Evolutionary conservation across 2,888 invertebrate genomes (phyloP).

Genomic region (Amiota minor): DNA sequence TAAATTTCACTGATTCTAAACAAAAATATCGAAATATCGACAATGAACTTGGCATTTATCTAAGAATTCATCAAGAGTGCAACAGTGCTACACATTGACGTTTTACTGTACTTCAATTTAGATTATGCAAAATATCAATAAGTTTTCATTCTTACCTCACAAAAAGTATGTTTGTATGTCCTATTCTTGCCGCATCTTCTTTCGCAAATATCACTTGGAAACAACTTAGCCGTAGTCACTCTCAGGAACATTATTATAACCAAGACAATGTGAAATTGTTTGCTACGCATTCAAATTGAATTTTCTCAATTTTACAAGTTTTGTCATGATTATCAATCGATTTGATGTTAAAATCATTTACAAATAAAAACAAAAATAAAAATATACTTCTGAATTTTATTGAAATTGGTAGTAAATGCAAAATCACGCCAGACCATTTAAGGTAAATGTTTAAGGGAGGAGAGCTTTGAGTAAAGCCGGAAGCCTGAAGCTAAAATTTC

Average conservation of each 20-base stretch:
- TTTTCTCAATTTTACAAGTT: neutral
- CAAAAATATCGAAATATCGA: no score
- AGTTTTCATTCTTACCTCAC: neutral
- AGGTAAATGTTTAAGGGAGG: neutral
- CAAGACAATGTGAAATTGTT: neutral
- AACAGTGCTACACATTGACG: no score
- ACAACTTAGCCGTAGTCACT: neutral
- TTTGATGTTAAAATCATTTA: slow-evolving; percentile 7
- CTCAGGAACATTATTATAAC: neutral
- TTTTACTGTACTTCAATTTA: no score
- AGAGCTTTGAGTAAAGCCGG: neutral
- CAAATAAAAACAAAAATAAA: neutral
- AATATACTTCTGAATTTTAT: no score
- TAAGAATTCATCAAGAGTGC: no score
- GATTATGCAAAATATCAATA: no score
- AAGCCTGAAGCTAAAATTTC: slow-evolving; percentile 51
- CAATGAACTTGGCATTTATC: no score
- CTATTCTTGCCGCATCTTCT: neutral
- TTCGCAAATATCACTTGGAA: neutral
- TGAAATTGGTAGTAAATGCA: no score
- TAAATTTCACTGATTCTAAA: no score
- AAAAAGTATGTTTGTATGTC: neutral
- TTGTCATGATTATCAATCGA: slow-evolving; percentile 9
- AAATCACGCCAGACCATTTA: no score
- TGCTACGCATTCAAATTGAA: neutral